Percentiles rank a stretch among this genome's conserved stretches.
Conservation (phyloP, 92 coral and sea anemone species). For the Micromussa lordhowensis region DNA sequence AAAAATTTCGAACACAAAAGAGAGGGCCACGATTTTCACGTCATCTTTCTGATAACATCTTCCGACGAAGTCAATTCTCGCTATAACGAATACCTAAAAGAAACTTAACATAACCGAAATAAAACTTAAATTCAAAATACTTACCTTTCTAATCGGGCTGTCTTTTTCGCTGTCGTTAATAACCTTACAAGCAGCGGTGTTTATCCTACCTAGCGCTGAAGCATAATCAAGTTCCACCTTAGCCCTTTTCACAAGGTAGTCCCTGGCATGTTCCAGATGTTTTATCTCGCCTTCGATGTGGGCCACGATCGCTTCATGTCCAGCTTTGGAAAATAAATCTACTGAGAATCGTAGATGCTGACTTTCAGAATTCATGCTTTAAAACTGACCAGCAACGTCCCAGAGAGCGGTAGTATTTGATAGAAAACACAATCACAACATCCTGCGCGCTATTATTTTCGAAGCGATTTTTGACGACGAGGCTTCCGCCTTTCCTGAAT, state of each 20-base stretch:
- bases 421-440: slow-evolving; percentile 27
- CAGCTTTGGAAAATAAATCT: slow-evolving; percentile 75
- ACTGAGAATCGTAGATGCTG: slow-evolving; percentile 69
- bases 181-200: slow-evolving; percentile 64
- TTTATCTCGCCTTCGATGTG: slow-evolving; percentile 86
- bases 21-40: slow-evolving; percentile 4
- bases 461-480: not conserved
- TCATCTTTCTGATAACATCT: not conserved
- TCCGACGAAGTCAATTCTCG: not conserved
- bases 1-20: not conserved
- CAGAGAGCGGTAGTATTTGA: not conserved
- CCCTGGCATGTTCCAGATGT: slow-evolving; percentile 83
- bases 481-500: slow-evolving; percentile 31
- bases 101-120: not conserved
- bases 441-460: not conserved
- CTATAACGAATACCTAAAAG: not conserved
- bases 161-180: slow-evolving; percentile 70
- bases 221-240: slow-evolving; percentile 85
- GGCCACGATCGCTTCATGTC: slow-evolving; percentile 86
- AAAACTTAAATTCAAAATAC: not conserved
- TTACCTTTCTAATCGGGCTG: slow-evolving; percentile 90
- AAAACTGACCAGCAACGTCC: slow-evolving; percentile 14
- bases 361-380: slow-evolving; percentile 22
- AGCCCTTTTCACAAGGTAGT: slow-evolving; percentile 75
- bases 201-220: slow-evolving; percentile 80